Conservation (phyloP, 2,888 invertebrate species). For the Eupithecia centaureata region DNA sequence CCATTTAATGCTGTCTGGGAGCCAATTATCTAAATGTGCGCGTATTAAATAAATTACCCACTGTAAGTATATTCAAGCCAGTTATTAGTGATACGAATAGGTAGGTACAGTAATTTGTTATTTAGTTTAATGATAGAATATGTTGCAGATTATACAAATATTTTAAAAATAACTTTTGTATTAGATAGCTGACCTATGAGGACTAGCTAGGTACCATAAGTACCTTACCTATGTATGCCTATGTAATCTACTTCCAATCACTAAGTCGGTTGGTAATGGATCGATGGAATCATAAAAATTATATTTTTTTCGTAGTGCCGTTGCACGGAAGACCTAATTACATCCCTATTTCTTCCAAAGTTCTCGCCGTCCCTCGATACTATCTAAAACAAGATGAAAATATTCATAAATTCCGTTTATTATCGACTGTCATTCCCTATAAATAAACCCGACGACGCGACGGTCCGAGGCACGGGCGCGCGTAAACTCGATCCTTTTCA, state of each 20-base stretch:
- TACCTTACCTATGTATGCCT: no score
- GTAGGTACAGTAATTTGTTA: no score
- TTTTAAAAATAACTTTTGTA: neutral
- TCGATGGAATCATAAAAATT: no score
- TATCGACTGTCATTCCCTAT: neutral
- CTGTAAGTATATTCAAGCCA: no score
- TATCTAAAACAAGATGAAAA: neutral
- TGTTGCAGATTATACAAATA: neutral
- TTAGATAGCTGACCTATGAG: neutral
- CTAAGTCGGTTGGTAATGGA: no score
- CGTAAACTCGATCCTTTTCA: neutral
- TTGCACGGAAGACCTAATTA: neutral
- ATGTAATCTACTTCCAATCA: no score
- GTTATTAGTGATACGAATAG: no score
- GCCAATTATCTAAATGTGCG: conserved; percentile 34
- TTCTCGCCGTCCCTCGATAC: neutral
- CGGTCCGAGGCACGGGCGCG: neutral
- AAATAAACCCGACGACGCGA: neutral
- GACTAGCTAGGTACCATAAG: no score
- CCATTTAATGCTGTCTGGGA: conserved; percentile 12
- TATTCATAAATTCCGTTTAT: conserved; percentile 4
- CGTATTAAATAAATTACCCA: conserved; percentile 34
- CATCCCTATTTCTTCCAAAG: neutral
- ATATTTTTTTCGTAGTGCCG: no score
- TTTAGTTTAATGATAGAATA: no score